phyloP scores from a whole-genome alignment of 2,797 vertebrate species.

The Silurus lanzhouensis region DNA sequence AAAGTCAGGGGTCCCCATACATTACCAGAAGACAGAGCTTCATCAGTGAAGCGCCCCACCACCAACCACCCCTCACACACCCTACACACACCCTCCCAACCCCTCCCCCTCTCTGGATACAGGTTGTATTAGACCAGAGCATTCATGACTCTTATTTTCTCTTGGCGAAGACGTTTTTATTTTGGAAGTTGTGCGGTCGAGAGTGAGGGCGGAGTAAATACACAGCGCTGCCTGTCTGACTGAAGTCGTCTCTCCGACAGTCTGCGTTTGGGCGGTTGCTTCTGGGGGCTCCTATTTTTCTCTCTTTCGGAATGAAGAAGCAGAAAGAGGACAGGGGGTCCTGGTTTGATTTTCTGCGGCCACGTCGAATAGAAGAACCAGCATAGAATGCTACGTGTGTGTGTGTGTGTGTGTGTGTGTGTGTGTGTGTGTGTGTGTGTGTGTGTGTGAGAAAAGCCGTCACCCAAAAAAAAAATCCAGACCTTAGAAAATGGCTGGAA shows the following conservation, averaged over 20 bases:
- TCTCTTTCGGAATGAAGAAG: constrained; percentile 40
- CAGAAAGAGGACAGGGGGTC: background rate
- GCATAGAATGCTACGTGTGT: background rate
- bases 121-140: background rate
- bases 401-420: too few relatives aligned
- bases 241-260: constrained; percentile 16
- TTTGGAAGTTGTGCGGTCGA: constrained; percentile 44
- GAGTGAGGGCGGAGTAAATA: constrained; percentile 20
- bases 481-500: constrained; percentile 34
- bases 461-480: constrained; percentile 17
- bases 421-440: background rate
- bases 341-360: background rate
- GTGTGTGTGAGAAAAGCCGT: background rate
- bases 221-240: constrained; percentile 21
- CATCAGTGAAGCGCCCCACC: background rate
- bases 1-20: too few relatives aligned
- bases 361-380: background rate
- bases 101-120: background rate
- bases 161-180: background rate
- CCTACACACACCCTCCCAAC: background rate
- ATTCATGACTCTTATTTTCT: constrained; percentile 15
- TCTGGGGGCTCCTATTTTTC: constrained; percentile 35
- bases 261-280: constrained; percentile 34
- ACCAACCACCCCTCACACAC: background rate
- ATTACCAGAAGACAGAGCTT: background rate